Evolutionary conservation across 2,797 vertebrate species (phyloP).

Genomic region (Poecilia picta): DNA sequence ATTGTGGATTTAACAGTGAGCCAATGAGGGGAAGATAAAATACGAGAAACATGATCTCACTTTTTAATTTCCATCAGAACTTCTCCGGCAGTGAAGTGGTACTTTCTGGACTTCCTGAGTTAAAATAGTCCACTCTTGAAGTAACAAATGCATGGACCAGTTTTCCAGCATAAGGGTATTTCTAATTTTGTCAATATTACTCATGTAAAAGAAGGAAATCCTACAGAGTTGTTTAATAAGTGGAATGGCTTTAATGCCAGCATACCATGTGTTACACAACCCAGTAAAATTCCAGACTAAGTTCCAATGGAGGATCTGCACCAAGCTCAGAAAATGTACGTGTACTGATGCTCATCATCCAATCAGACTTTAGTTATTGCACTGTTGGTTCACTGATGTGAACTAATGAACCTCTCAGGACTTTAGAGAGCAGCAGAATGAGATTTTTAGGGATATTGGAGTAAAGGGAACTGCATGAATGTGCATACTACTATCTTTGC

Average conservation of each 20-base stretch:
- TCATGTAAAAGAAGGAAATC: background rate
- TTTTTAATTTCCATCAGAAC: background rate
- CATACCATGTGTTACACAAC: background rate
- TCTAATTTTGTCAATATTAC: background rate
- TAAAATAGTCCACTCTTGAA: background rate
- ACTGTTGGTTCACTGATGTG: background rate
- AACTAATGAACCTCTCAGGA: constrained; percentile 2
- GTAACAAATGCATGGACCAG: background rate
- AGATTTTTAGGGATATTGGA: background rate
- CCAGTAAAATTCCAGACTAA: background rate
- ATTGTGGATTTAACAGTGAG: background rate
- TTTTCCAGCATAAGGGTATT: background rate
- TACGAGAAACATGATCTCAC: background rate
- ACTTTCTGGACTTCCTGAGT: background rate
- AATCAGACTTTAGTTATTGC: background rate
- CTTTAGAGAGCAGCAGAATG: background rate
- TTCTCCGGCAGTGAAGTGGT: background rate
- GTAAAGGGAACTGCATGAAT: background rate
- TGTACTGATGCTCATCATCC: background rate
- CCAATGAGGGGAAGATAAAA: background rate
- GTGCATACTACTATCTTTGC: background rate
- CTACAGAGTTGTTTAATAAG: background rate
- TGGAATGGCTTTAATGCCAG: background rate
- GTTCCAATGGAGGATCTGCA: background rate
- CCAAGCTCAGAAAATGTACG: background rate